Percentiles rank a stretch among this genome's conserved stretches.
These are phyloP conservation scores for Limnodromus scolopaceus DNA, from an alignment of 2,797 vertebrate species.

Conservation along the genomic window DNA sequence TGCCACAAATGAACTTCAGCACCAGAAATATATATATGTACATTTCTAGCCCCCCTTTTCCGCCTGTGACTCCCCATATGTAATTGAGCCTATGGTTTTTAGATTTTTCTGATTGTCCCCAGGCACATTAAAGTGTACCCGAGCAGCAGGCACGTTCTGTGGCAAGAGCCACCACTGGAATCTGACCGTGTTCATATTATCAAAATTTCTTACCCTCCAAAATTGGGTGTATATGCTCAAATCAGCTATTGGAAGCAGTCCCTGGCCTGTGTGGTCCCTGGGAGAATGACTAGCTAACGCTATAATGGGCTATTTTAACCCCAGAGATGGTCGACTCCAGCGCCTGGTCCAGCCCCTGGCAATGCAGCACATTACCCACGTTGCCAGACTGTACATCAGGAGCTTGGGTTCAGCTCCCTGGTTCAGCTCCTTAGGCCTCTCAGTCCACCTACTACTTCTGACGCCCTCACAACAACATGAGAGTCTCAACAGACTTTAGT, in stretches of 20 bases:
- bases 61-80: not conserved
- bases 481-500: not conserved
- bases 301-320: not conserved
- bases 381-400: fast-evolving
- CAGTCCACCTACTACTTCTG: not conserved
- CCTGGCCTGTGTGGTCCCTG: not conserved
- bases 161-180: not conserved
- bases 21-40: not conserved
- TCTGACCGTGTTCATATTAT: not conserved
- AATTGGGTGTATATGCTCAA: not conserved
- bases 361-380: not conserved
- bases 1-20: not conserved
- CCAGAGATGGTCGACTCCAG: not conserved
- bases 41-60: not conserved
- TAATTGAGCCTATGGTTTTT: not conserved
- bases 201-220: not conserved
- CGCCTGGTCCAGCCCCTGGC: not conserved
- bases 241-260: not conserved
- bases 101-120: not conserved
- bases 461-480: not conserved
- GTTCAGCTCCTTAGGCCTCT: not conserved
- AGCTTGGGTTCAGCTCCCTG: not conserved
- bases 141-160: not conserved
- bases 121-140: not conserved
- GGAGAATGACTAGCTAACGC: not conserved